phyloP scores from a whole-genome alignment of 2,888 invertebrate species.

The Agrenia bidenticulata region DNA sequence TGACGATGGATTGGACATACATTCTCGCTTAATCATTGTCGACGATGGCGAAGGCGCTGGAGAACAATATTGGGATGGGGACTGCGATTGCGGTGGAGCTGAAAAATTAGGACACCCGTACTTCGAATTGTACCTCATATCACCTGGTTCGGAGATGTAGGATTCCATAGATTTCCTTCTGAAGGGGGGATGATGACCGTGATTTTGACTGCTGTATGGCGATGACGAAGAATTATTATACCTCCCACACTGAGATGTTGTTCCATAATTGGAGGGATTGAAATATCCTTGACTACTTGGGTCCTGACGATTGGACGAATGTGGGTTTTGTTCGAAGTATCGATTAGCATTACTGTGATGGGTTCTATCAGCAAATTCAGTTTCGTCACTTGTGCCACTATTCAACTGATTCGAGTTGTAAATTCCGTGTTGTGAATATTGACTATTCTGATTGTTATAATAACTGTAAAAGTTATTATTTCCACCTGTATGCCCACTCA shows the following conservation, averaged over 20 bases:
- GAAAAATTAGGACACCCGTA: slow-evolving; percentile 35
- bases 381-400: neutral
- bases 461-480: neutral
- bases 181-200: slow-evolving; percentile 33
- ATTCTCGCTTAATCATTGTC: slow-evolving; percentile 32
- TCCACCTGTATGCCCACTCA: neutral
- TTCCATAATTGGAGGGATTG: neutral
- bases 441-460: slow-evolving; percentile 14
- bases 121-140: slow-evolving; percentile 44
- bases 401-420: neutral
- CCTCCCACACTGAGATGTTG: neutral
- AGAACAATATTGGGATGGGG: slow-evolving; percentile 12
- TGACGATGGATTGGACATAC: slow-evolving; percentile 26
- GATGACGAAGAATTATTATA: neutral
- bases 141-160: slow-evolving; percentile 51
- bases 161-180: slow-evolving; percentile 52
- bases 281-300: neutral
- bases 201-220: slow-evolving; percentile 22
- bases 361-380: neutral
- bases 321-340: slow-evolving; percentile 16
- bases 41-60: slow-evolving; percentile 19
- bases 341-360: neutral
- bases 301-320: neutral
- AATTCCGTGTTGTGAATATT: slow-evolving; percentile 1
- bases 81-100: slow-evolving; percentile 13